These are phyloP conservation scores for Philereme vetulata DNA, from an alignment of 2,888 invertebrate species.

Conservation along the genomic window DNA sequence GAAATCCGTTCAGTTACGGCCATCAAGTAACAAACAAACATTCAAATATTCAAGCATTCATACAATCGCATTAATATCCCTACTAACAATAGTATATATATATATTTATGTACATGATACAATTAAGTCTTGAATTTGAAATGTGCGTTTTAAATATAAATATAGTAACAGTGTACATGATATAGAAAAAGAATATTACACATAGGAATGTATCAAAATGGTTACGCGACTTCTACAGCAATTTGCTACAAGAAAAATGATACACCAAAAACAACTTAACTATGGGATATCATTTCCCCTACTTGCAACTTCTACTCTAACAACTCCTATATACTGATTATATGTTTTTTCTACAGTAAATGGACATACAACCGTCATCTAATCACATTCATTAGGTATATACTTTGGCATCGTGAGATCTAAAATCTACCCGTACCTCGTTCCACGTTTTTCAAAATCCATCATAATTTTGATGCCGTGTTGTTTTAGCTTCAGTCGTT, in stretches of 20 bases:
- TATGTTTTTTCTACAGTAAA: slow-evolving; percentile 72
- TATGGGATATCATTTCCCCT: slow-evolving; percentile 58
- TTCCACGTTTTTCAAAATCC: slow-evolving; percentile 31
- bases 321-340: slow-evolving; percentile 52
- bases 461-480: slow-evolving; percentile 36
- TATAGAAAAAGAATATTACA: slow-evolving; percentile 31
- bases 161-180: slow-evolving; percentile 40
- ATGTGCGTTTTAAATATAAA: slow-evolving; percentile 67
- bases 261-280: slow-evolving; percentile 51
- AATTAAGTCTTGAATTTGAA: slow-evolving; percentile 77
- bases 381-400: slow-evolving; percentile 60
- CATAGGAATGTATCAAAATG: slow-evolving; percentile 44
- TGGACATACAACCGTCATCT: slow-evolving; percentile 78
- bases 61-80: too few species aligned
- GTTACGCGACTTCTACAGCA: slow-evolving; percentile 42
- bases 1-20: too few species aligned
- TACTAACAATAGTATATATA: too few species aligned
- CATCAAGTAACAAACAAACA: too few species aligned
- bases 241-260: slow-evolving; percentile 42
- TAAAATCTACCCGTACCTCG: slow-evolving; percentile 24
- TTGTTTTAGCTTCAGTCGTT: slow-evolving; percentile 51
- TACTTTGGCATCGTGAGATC: slow-evolving; percentile 76
- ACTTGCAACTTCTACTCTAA: slow-evolving; percentile 40
- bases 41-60: too few species aligned
- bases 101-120: slow-evolving; percentile 64